Conservation (phyloP, 2,888 invertebrate species). For the Drosophila fulvimacula region DNA sequence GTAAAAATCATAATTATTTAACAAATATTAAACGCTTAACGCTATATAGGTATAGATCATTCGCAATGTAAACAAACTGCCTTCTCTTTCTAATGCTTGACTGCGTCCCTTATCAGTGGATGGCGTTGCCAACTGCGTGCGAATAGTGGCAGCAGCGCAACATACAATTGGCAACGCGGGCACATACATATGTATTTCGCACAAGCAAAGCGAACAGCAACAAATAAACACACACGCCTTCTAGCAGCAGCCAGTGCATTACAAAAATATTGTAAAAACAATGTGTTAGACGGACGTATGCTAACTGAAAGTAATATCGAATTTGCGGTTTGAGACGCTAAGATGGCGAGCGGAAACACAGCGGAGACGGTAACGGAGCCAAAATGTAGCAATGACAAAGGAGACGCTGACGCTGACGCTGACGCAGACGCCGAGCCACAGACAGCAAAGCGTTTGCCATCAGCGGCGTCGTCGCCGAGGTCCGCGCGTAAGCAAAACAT, state of each 20-base stretch:
- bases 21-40: background rate
- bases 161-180: constrained; percentile 47
- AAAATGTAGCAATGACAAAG: constrained; percentile 43
- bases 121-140: constrained; percentile 45
- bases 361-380: constrained; percentile 12
- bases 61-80: constrained; percentile 3
- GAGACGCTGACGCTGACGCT: constrained; percentile 10
- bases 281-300: constrained; percentile 33
- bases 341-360: constrained; percentile 31
- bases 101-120: constrained; percentile 46
- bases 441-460: constrained; percentile 13
- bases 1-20: background rate
- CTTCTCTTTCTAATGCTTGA: constrained; percentile 28
- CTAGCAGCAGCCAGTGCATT: constrained; percentile 16
- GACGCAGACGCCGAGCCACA: constrained; percentile 34
- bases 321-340: constrained; percentile 23
- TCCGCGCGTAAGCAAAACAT: constrained; percentile 34
- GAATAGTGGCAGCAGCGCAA: constrained; percentile 18
- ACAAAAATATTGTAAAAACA: constrained; percentile 13
- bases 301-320: constrained; percentile 12
- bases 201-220: constrained; percentile 46
- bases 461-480: constrained; percentile 14
- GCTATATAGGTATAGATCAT: too few species aligned
- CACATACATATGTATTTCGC: constrained; percentile 48
- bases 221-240: constrained; percentile 42